A percentile compares a stretch with the other conserved stretches of the same genome.
These are phyloP conservation scores for Cydia amplana DNA, from an alignment of 1,140 invertebrate genomes.

Conservation along the genomic window DNA sequence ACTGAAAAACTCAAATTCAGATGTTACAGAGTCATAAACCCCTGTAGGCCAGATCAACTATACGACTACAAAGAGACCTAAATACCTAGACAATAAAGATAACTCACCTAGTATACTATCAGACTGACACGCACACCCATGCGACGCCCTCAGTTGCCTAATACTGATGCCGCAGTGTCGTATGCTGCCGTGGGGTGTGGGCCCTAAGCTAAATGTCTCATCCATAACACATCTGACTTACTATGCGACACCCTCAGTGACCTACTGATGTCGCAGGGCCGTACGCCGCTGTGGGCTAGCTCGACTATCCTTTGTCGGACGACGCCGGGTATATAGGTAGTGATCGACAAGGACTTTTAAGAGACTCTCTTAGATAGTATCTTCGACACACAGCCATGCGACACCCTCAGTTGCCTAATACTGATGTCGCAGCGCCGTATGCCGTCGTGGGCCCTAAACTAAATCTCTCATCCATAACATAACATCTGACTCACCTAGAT, in stretches of 20 bases:
- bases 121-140: conserved; percentile 81
- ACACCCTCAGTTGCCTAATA: conserved; percentile 92
- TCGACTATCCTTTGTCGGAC: too few species aligned
- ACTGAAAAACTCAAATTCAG: too few species aligned
- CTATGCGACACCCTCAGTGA: conserved; percentile 86
- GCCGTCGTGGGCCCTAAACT: too few species aligned
- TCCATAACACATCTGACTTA: too few species aligned
- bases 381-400: too few species aligned
- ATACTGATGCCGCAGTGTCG: conserved; percentile 96
- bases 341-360: conserved; percentile 80
- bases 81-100: conserved; percentile 79
- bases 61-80: conserved; percentile 79
- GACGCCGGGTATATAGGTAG: conserved; percentile 93
- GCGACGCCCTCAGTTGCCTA: conserved; percentile 89
- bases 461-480: too few species aligned
- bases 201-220: conserved; percentile 78
- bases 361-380: conserved; percentile 92
- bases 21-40: conserved; percentile 97
- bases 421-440: conserved; percentile 97
- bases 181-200: conserved; percentile 96
- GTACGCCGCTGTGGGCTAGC: conserved; percentile 93
- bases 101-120: conserved; percentile 94
- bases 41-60: conserved; percentile 85
- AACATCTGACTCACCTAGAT: conserved; percentile 94
- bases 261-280: conserved; percentile 96